Conservation (phyloP, 2,888 invertebrate genomes). For the Pristionchus maxplancki region DNA sequence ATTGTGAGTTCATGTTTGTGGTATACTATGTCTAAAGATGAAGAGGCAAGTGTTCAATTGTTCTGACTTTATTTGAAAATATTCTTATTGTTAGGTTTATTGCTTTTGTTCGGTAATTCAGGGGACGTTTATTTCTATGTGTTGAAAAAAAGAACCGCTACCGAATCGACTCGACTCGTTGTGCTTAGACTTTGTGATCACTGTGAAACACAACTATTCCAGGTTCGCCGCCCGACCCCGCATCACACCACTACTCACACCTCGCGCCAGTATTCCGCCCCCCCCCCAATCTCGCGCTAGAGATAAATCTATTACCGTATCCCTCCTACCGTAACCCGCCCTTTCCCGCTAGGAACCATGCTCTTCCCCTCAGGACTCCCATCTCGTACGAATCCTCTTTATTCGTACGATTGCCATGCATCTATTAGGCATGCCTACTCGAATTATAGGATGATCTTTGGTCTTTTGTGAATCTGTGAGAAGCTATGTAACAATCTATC, state of each 20-base stretch:
- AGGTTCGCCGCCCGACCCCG: not conserved
- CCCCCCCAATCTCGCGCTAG: too few species aligned
- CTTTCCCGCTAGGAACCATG: slow-evolving; percentile 30
- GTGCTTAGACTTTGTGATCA: not conserved
- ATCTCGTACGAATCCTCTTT: not conserved
- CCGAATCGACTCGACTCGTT: not conserved
- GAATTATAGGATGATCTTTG: slow-evolving; percentile 36
- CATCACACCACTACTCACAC: not conserved
- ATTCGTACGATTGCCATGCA: not conserved
- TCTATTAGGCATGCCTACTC: slow-evolving; percentile 33
- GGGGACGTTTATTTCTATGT: too few species aligned
- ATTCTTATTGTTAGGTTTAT: too few species aligned
- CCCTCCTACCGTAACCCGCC: slow-evolving; percentile 1
- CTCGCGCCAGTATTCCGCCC: slow-evolving; percentile 27
- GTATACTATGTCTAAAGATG: too few species aligned
- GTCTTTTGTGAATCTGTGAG: slow-evolving; percentile 14
- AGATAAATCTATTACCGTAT: slow-evolving; percentile 28
- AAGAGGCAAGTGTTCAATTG: too few species aligned
- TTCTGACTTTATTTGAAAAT: too few species aligned
- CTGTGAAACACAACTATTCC: not conserved
- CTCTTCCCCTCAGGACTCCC: too few species aligned
- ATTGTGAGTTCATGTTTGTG: too few species aligned
- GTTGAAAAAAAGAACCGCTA: too few species aligned
- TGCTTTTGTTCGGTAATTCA: too few species aligned
- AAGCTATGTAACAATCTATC: slow-evolving; percentile 5